A percentile compares a stretch with the other conserved stretches of the same genome.
Evolutionary conservation across 2,888 invertebrate species (phyloP).

Genomic region (Trachelus stipa): DNA sequence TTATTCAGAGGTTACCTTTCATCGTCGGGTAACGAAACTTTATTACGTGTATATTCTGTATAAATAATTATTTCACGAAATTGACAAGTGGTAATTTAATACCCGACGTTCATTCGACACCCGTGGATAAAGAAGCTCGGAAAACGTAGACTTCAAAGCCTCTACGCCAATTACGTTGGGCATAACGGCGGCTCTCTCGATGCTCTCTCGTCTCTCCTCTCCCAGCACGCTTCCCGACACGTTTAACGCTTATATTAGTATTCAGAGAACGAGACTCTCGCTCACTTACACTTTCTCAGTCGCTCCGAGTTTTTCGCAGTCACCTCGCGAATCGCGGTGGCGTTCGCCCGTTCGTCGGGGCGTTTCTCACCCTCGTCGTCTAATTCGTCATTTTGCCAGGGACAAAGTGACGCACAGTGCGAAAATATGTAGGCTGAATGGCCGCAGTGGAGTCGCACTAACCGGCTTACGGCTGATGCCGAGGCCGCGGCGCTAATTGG

Average conservation of each 20-base stretch:
- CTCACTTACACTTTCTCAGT: slow-evolving; percentile 18
- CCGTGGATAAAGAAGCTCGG: slow-evolving; percentile 39
- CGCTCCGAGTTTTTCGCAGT: slow-evolving; percentile 9
- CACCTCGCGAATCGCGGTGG: slow-evolving; percentile 19
- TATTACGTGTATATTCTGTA: no score
- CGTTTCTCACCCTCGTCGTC: slow-evolving; percentile 14
- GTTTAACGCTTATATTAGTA: slow-evolving; percentile 39
- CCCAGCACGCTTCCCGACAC: slow-evolving; percentile 20
- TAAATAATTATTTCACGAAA: slow-evolving; percentile 21
- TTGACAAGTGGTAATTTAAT: slow-evolving; percentile 53
- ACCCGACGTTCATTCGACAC: slow-evolving; percentile 48
- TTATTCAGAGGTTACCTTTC: no score
- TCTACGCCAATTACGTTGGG: slow-evolving; percentile 54
- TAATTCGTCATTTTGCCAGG: slow-evolving; percentile 34
- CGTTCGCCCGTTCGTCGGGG: slow-evolving; percentile 25
- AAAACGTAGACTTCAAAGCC: slow-evolving; percentile 55
- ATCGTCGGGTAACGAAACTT: no score
- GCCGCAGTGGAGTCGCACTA: slow-evolving; percentile 29
- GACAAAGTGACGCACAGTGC: slow-evolving; percentile 31
- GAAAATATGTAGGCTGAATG: slow-evolving; percentile 30
- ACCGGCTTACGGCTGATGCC: slow-evolving; percentile 26
- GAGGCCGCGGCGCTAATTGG: slow-evolving; percentile 55
- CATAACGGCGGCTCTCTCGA: slow-evolving; percentile 3
- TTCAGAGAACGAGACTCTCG: slow-evolving; percentile 32
- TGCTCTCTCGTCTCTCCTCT: background rate